These are phyloP conservation scores for Procambarus virginalis DNA, from an alignment of 1,140 invertebrate species.

Conservation along the genomic window DNA sequence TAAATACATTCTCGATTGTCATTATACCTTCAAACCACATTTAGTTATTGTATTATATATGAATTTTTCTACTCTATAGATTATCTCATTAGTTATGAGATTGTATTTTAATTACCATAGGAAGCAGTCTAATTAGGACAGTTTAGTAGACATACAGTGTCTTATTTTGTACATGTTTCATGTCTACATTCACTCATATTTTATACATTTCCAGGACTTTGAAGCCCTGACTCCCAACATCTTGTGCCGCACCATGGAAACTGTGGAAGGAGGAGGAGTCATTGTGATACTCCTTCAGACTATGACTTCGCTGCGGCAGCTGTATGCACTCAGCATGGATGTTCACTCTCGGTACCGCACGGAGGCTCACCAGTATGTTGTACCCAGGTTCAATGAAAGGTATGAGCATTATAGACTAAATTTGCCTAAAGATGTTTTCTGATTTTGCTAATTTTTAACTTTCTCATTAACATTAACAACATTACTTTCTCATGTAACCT, in stretches of 20 bases:
- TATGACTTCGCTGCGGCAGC: conserved; percentile 91
- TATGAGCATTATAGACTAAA: conserved; percentile 66
- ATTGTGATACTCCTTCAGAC: conserved; percentile 90
- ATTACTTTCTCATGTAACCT: too few relatives aligned
- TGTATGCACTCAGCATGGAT: conserved; percentile 99
- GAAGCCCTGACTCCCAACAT: conserved; percentile 99
- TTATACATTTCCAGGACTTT: conserved; percentile 85
- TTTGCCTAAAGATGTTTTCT: too few relatives aligned
- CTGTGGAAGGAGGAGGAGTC: conserved; percentile 97
- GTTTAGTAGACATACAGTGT: too few relatives aligned
- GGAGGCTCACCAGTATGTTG: conserved; percentile 93
- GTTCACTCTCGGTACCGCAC: conserved; percentile 95
- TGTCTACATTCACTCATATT: not conserved
- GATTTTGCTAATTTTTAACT: too few relatives aligned
- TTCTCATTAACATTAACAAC: too few relatives aligned
- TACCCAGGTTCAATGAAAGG: conserved; percentile 96
- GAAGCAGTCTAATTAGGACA: too few relatives aligned
- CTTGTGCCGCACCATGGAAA: conserved; percentile 97
- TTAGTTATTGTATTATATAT: too few relatives aligned
- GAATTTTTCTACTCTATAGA: too few relatives aligned
- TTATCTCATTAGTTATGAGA: too few relatives aligned
- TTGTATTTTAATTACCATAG: too few relatives aligned
- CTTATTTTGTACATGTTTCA: not conserved
- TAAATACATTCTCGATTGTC: too few relatives aligned
- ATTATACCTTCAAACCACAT: too few relatives aligned